Percentiles rank a stretch among this genome's conserved stretches.
phyloP scores from a whole-genome alignment of 2,797 vertebrate species.

The Alcedo atthis region DNA sequence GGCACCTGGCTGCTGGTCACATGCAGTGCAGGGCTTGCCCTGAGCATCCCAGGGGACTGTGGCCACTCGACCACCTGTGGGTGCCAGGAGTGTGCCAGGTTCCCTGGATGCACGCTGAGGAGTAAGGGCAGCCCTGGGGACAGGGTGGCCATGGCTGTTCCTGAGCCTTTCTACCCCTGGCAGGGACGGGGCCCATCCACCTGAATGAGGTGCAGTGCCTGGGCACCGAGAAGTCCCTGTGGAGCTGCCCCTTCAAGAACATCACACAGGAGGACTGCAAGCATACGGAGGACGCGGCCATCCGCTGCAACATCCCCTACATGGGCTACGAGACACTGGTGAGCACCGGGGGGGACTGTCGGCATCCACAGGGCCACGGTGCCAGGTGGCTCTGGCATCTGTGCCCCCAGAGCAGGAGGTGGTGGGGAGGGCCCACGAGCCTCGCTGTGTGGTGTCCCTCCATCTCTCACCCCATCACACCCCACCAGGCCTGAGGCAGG shows the following conservation, averaged over 20 bases:
- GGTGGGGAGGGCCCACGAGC: not conserved
- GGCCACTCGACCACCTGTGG: rapidly evolving
- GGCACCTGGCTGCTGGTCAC: not conserved
- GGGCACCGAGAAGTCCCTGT: conserved; percentile 88
- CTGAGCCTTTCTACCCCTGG: not conserved
- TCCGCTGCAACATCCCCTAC: conserved; percentile 92
- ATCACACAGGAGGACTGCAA: conserved; percentile 91
- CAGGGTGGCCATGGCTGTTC: not conserved
- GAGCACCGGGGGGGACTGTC: not conserved
- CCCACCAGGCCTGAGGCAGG: not conserved
- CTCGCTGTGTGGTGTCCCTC: rapidly evolving
- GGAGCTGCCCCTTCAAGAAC: conserved; percentile 91
- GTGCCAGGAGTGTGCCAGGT: not conserved
- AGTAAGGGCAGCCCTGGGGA: not conserved
- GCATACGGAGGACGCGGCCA: conserved; percentile 87
- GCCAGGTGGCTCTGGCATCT: rapidly evolving
- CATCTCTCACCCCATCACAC: not conserved
- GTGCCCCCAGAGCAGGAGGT: rapidly evolving
- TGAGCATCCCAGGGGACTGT: rapidly evolving
- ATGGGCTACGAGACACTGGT: conserved; percentile 91
- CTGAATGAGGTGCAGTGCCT: conserved; percentile 92
- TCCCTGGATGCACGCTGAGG: rapidly evolving
- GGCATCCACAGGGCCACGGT: rapidly evolving
- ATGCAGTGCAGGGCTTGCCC: rapidly evolving
- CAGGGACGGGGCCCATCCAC: conserved; percentile 93